Evolutionary conservation across 1,140 invertebrate species (phyloP).

Genomic region (Drosophila insularis): DNA sequence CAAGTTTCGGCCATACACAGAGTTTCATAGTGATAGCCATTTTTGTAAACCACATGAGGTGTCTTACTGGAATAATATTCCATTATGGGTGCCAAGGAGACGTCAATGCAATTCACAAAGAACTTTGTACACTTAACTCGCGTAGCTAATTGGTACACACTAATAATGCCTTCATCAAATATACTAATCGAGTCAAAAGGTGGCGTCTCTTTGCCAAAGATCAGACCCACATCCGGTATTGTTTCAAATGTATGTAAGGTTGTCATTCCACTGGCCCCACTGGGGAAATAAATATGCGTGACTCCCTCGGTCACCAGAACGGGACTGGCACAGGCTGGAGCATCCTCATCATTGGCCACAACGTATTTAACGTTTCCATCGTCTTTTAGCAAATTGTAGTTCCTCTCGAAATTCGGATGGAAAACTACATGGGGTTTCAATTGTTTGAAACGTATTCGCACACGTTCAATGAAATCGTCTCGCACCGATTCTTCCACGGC

Average conservation of each 20-base stretch:
- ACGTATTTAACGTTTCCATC: slow-evolving; percentile 38
- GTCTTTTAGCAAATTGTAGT: slow-evolving; percentile 12
- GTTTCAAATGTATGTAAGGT: slow-evolving; percentile 41
- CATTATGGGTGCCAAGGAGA: slow-evolving; percentile 52
- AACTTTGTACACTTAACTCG: slow-evolving; percentile 36
- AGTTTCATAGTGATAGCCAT: slow-evolving; percentile 58
- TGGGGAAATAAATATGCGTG: slow-evolving; percentile 56
- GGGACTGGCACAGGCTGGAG: slow-evolving; percentile 56
- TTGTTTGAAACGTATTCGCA: slow-evolving; percentile 52
- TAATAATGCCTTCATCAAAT: slow-evolving; percentile 50
- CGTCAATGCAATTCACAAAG: slow-evolving; percentile 60
- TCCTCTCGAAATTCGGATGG: slow-evolving; percentile 51
- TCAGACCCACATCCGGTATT: slow-evolving; percentile 12
- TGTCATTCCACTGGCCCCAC: slow-evolving; percentile 41
- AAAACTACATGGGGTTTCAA: slow-evolving; percentile 55
- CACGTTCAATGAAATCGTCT: slow-evolving; percentile 51
- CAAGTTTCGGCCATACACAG: slow-evolving; percentile 21
- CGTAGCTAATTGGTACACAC: slow-evolving; percentile 37
- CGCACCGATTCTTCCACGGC: slow-evolving; percentile 44
- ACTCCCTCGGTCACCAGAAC: slow-evolving; percentile 47
- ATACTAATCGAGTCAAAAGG: slow-evolving; percentile 38
- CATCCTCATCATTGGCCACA: slow-evolving; percentile 42
- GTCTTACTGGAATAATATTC: slow-evolving; percentile 18
- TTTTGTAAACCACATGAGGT: slow-evolving; percentile 18
- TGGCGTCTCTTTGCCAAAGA: slow-evolving; percentile 33